Conservation (phyloP, 2,888 invertebrate genomes). For the Strigamia maritima region DNA sequence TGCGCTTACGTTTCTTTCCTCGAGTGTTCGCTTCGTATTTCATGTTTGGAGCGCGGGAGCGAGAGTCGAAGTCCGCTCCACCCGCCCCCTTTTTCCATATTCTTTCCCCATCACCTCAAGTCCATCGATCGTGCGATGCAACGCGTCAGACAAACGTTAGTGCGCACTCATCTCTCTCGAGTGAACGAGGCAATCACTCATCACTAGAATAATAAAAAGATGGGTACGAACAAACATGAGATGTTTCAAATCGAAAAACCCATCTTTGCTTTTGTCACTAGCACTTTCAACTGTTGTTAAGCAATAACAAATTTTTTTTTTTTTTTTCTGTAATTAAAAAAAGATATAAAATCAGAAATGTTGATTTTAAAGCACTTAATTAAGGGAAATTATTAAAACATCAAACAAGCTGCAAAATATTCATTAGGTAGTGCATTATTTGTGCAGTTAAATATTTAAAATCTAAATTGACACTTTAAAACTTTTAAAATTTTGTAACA, state of each 20-base stretch:
- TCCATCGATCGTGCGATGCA: slow-evolving; percentile 4
- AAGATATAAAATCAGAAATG: no score
- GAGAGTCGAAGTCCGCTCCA: slow-evolving; percentile 4
- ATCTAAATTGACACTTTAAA: background rate
- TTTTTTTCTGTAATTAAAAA: background rate
- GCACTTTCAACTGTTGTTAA: background rate
- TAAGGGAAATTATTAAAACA: no score
- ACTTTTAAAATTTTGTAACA: no score
- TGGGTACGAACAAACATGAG: background rate
- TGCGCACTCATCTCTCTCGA: slow-evolving; percentile 4
- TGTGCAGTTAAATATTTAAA: background rate
- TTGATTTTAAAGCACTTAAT: no score
- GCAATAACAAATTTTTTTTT: background rate
- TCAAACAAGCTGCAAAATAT: no score
- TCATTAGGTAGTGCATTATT: no score
- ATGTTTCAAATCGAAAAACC: background rate
- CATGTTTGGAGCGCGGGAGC: background rate
- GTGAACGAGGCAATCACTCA: slow-evolving; percentile 4
- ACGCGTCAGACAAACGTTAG: background rate
- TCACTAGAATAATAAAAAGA: background rate
- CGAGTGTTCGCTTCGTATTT: slow-evolving; percentile 4
- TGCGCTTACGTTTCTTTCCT: slow-evolving; percentile 4
- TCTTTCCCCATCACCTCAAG: slow-evolving; percentile 4
- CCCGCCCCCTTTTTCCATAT: slow-evolving; percentile 4
- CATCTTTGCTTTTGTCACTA: background rate